Percentiles rank a stretch among this genome's conserved stretches.
phyloP scores from a whole-genome alignment of 2,113 vertebrate species.

The Ariopsis seemanni region DNA sequence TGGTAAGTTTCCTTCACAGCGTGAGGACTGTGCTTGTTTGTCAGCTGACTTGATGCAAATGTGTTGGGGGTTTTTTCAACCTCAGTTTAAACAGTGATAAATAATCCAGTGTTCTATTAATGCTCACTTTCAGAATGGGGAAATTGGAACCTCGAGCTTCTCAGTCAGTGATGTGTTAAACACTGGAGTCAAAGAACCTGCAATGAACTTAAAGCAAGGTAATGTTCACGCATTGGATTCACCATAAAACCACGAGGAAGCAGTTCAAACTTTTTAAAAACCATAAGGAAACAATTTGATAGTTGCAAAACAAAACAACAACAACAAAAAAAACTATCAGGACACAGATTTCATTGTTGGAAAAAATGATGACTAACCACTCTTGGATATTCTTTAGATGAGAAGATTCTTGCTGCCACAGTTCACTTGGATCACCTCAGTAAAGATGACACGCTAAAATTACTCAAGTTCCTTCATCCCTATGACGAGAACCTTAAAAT shows the following conservation, averaged over 20 bases:
- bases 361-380: not conserved
- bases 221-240: not conserved
- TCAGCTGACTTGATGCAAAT: not conserved
- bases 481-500: conserved; percentile 70
- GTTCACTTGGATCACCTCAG: conserved; percentile 69
- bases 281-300: not conserved
- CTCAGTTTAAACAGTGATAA: not conserved
- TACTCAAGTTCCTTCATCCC: conserved; percentile 68
- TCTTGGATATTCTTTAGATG: conserved; percentile 56
- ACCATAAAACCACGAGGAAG: not conserved
- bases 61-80: not conserved
- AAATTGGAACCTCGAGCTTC: conserved; percentile 42
- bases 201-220: conserved; percentile 62
- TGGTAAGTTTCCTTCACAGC: conserved; percentile 39
- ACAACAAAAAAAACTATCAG: not conserved
- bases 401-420: conserved; percentile 69
- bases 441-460: conserved; percentile 59
- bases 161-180: conserved; percentile 57
- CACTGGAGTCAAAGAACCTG: conserved; percentile 57
- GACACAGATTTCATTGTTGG: not conserved
- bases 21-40: not conserved
- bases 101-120: not conserved
- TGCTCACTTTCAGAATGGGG: conserved; percentile 53
- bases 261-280: not conserved
- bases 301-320: not conserved